Evolutionary conservation across 1,140 invertebrate genomes (phyloP), one percentile per base, ranked within the genome.

Genomic region (Hylaeus volcanicus): DNA sequence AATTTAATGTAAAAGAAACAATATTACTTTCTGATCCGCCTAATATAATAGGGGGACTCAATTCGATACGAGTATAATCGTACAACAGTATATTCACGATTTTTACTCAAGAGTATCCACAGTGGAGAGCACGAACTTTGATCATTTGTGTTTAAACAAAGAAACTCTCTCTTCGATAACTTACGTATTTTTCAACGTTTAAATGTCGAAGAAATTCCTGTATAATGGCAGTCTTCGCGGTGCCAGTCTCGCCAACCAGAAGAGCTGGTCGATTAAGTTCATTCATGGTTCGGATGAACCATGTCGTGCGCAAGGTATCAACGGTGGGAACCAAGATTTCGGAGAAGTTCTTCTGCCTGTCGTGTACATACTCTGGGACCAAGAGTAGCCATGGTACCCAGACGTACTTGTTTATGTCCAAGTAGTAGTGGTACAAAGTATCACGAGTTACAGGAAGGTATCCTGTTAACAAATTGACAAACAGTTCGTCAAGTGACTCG

Each of bases 311-410:
- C 8, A 97, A 93, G 1, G 97, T 98, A 89, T 98, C 98, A 1
- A 97, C 94, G 0, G 98, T 99, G 0, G 97, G 98, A 2, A 99
- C 97, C 14, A 98, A 93, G 88, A 98, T 98, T 71, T 98, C 95
- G 15, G 95, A 96, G 90, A 97, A 98, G 86, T 95, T 95, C 86
- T 95, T 95, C 1, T 93, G 88, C 1, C 94, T 93, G 85, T 97
- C 95, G 89, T 98, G 97, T 0, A 95, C 86, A 89, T 98, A 98
- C 11, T 94, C 89, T 0, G 96, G 95, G 5, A 98, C 95, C 43
- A 97, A 88, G 93, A 95, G 95, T 79, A 95, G 95, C 97, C 97
- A 98, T 8, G 97, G 96, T n/a, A 96, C 94, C 98, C 98, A 99
- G n/a, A 94, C 92, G 86, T 93, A 92, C n/a, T 95, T 93, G 14